Evolutionary conservation across 35 echinoderm and acorn worm species (phyloP).

Genomic region (Patiria miniata): DNA sequence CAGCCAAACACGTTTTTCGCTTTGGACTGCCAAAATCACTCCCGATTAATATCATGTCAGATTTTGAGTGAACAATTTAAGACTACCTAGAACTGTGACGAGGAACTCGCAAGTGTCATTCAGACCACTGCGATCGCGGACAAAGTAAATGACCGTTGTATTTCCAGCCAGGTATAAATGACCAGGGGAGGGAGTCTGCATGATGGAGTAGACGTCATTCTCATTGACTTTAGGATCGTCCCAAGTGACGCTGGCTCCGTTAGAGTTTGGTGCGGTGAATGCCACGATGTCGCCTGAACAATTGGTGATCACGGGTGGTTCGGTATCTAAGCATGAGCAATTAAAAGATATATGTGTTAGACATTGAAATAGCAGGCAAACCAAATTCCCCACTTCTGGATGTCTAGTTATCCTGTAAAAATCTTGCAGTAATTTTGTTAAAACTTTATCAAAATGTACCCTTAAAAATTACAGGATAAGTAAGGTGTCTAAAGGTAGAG

Average conservation of each 20-base stretch:
- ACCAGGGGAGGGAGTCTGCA: constrained; percentile 1
- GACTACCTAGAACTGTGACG: background rate
- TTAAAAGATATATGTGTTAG: background rate
- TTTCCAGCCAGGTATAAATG: constrained; percentile 45
- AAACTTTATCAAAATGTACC: too few species aligned
- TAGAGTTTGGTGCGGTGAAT: constrained; percentile 1
- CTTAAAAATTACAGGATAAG: too few species aligned
- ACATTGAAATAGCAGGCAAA: background rate
- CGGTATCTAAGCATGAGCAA: background rate
- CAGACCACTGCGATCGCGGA: constrained; percentile 48
- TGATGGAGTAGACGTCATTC: constrained; percentile 29
- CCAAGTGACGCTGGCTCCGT: constrained; percentile 31
- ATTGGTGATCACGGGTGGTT: background rate
- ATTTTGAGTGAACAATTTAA: background rate
- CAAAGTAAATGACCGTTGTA: constrained; percentile 43
- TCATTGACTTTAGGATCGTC: background rate
- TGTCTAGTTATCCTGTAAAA: too few species aligned
- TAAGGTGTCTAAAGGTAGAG: too few species aligned
- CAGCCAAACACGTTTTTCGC: too few species aligned
- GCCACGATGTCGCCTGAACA: constrained; percentile 26
- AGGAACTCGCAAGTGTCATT: constrained; percentile 52
- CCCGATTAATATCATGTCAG: background rate
- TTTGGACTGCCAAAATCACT: too few species aligned
- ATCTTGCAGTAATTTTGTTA: too few species aligned
- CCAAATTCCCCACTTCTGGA: background rate